Percentiles rank a stretch among this genome's conserved stretches.
These are phyloP conservation scores for Aphidius ervi DNA, from an alignment of 1,140 invertebrate genomes.

Conservation along the genomic window DNA sequence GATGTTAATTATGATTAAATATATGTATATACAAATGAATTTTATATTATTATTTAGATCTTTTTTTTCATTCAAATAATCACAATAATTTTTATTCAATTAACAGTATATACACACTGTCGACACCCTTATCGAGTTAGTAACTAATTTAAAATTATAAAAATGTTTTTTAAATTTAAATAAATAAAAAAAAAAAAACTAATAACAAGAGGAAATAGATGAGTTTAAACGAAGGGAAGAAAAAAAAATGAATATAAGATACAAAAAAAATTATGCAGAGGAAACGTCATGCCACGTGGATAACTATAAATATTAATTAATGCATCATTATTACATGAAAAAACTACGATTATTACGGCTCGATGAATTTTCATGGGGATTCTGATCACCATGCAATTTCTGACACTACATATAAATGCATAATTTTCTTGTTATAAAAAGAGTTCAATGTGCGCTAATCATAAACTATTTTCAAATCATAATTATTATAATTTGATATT, in stretches of 20 bases:
- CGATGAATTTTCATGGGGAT: slow-evolving; percentile 26
- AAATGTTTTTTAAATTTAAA: not conserved
- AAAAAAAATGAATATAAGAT: not conserved
- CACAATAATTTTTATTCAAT: no score
- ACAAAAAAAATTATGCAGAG: slow-evolving; percentile 28
- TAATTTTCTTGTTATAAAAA: not conserved
- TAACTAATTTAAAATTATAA: no score
- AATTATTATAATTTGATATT: not conserved
- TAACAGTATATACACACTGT: no score
- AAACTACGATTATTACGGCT: slow-evolving; percentile 25
- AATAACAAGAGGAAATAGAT: slow-evolving; percentile 5
- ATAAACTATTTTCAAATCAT: slow-evolving; percentile 2
- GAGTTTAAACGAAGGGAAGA: not conserved
- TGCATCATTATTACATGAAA: slow-evolving; percentile 28
- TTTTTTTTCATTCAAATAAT: no score
- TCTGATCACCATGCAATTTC: slow-evolving; percentile 12
- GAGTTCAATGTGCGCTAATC: slow-evolving; percentile 19
- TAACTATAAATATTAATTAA: slow-evolving; percentile 40
- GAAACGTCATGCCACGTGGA: slow-evolving; percentile 33
- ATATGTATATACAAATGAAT: no score
- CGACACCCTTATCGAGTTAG: no score
- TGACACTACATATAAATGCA: slow-evolving; percentile 10
- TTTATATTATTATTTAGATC: no score
- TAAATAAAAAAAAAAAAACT: slow-evolving; percentile 2
- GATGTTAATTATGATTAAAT: no score